Evolutionary conservation across 2,113 vertebrate genomes (phyloP).

Genomic region (Phalacrocorax pelagicus): DNA sequence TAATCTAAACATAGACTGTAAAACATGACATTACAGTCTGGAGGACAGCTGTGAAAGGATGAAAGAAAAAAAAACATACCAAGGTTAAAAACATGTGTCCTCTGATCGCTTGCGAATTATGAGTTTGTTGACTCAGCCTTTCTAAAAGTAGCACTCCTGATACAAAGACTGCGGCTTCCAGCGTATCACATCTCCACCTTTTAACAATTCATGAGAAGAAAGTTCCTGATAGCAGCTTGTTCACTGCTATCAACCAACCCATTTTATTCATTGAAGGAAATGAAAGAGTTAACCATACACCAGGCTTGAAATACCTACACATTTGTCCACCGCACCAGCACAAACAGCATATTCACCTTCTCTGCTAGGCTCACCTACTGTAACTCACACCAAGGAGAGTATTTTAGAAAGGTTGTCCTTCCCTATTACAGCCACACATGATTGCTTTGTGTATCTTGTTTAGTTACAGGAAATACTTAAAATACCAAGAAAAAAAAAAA

Average conservation of each 20-base stretch:
- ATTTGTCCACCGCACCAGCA: background rate
- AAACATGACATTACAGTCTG: background rate
- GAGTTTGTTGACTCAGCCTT: constrained; percentile 56
- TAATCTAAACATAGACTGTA: background rate
- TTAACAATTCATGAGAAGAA: constrained; percentile 35
- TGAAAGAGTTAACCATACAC: background rate
- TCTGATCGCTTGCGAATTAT: background rate
- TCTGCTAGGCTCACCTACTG: background rate
- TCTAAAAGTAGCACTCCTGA: constrained; percentile 61
- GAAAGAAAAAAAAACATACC: background rate
- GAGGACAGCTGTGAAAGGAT: background rate
- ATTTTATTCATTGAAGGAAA: background rate
- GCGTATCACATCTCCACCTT: background rate
- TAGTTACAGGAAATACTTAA: background rate
- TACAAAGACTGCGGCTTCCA: background rate
- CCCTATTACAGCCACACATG: background rate
- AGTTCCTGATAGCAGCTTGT: background rate
- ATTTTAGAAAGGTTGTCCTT: background rate
- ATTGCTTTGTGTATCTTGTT: background rate
- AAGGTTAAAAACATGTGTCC: constrained; percentile 38
- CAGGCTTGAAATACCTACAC: background rate
- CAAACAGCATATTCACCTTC: constrained; percentile 1
- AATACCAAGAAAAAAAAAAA: background rate
- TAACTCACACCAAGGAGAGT: background rate
- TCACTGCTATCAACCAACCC: background rate